Conservation (phyloP, 2,888 invertebrate genomes). For the Bibio marci region DNA sequence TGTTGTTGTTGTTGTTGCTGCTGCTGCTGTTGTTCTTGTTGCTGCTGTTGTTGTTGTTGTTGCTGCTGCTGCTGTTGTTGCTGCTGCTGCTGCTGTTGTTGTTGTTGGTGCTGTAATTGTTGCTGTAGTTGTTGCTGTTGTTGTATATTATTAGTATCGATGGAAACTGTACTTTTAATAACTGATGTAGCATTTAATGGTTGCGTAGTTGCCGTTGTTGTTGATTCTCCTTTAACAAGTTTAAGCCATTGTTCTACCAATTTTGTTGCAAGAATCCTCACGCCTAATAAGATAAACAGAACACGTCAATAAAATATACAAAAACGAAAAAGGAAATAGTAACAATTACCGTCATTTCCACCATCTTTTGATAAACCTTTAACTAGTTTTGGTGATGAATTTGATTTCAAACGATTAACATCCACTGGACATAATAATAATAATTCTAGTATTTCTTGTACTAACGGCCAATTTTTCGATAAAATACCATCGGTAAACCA, state of each 20-base stretch:
- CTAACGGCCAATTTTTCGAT: constrained; percentile 70
- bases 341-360: constrained; percentile 55
- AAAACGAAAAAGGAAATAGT: no score
- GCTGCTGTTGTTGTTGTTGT: no score
- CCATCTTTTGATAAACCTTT: constrained; percentile 73
- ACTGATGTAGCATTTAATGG: constrained; percentile 8
- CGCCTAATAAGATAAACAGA: constrained; percentile 53
- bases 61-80: background rate
- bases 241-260: constrained; percentile 82
- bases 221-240: constrained; percentile 64
- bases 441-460: constrained; percentile 71
- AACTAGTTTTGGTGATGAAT: constrained; percentile 81
- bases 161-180: background rate
- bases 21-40: background rate
- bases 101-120: background rate
- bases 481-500: constrained; percentile 83
- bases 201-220: constrained; percentile 27
- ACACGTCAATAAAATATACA: no score
- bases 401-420: constrained; percentile 75
- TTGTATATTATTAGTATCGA: background rate
- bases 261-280: constrained; percentile 58
- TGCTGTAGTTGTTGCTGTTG: background rate
- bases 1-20: constrained; percentile 6
- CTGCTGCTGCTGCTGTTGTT: background rate
- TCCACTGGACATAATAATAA: constrained; percentile 77